phyloP scores from a whole-genome alignment of 2,797 vertebrate species.

The Mus caroli region DNA sequence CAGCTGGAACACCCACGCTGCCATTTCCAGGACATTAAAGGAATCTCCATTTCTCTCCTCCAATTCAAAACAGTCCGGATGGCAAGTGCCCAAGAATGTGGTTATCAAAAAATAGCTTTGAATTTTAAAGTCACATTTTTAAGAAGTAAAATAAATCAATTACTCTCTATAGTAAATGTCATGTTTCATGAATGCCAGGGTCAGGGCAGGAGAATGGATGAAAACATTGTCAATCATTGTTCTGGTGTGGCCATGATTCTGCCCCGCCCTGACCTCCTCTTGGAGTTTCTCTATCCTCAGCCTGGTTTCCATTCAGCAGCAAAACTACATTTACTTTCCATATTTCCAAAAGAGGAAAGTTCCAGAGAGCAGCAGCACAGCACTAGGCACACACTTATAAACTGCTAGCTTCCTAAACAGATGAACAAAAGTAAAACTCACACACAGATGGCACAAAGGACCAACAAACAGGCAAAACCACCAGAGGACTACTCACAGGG shows the following conservation, averaged over 20 bases:
- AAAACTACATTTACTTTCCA: background rate
- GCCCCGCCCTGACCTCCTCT: background rate
- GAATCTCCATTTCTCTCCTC: background rate
- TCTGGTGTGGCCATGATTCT: background rate
- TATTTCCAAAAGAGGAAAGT: background rate
- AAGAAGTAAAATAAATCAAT: background rate
- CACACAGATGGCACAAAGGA: background rate
- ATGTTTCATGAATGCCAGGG: constrained; percentile 41
- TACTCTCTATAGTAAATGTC: background rate
- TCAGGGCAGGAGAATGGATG: background rate
- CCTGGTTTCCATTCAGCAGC: background rate
- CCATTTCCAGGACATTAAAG: background rate
- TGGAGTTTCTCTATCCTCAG: constrained; percentile 2
- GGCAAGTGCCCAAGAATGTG: background rate
- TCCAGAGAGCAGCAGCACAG: background rate
- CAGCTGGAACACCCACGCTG: background rate
- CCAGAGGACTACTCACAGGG: background rate
- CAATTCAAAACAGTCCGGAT: background rate
- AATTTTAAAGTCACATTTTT: background rate
- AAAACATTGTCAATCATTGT: background rate
- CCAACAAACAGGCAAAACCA: background rate
- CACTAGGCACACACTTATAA: background rate
- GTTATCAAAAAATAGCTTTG: background rate
- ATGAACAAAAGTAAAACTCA: constrained; percentile 6
- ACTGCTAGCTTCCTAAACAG: constrained; percentile 38